phyloP scores from a whole-genome alignment of 2,113 vertebrate species.

The Scatophagus argus region DNA sequence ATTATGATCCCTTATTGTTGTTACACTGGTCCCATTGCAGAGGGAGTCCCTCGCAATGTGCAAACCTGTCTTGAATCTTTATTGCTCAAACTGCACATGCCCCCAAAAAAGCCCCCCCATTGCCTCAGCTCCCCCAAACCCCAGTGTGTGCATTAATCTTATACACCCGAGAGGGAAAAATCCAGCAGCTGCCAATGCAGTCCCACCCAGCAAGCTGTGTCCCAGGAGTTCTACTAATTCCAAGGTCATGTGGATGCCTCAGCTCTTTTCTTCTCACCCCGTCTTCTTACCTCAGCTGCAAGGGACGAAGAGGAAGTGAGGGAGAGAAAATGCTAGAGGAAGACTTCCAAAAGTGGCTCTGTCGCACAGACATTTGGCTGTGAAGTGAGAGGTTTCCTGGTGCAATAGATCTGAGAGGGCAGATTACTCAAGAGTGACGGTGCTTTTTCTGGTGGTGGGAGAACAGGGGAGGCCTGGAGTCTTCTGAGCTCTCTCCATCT shows the following conservation, averaged over 20 bases:
- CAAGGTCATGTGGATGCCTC: constrained; percentile 79
- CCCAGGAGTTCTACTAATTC: constrained; percentile 84
- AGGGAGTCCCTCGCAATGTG: constrained; percentile 20
- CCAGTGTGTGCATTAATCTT: constrained; percentile 74
- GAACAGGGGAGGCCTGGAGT: constrained; percentile 58
- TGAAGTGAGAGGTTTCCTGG: constrained; percentile 36
- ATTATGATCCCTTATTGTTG: constrained; percentile 10
- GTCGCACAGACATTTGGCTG: constrained; percentile 41
- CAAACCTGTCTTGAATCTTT: constrained; percentile 43
- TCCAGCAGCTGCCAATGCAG: constrained; percentile 79
- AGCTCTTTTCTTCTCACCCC: constrained; percentile 56
- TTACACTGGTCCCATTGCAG: constrained; percentile 6
- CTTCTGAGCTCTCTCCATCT: constrained; percentile 48
- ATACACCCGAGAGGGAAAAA: constrained; percentile 74
- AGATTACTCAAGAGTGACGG: constrained; percentile 59
- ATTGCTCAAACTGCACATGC: constrained; percentile 40
- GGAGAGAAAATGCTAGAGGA: constrained; percentile 30
- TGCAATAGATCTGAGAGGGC: constrained; percentile 29
- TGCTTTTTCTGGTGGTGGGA: constrained; percentile 53
- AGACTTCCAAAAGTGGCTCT: constrained; percentile 45
- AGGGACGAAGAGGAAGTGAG: constrained; percentile 51
- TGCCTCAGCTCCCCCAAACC: constrained; percentile 53
- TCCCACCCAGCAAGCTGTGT: constrained; percentile 79
- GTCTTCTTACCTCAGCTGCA: constrained; percentile 60
- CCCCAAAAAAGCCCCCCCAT: constrained; percentile 34